Base-by-base conservation (phyloP, 2,797 vertebrate species). In the Hyperoplus lanceolatus region DNA sequence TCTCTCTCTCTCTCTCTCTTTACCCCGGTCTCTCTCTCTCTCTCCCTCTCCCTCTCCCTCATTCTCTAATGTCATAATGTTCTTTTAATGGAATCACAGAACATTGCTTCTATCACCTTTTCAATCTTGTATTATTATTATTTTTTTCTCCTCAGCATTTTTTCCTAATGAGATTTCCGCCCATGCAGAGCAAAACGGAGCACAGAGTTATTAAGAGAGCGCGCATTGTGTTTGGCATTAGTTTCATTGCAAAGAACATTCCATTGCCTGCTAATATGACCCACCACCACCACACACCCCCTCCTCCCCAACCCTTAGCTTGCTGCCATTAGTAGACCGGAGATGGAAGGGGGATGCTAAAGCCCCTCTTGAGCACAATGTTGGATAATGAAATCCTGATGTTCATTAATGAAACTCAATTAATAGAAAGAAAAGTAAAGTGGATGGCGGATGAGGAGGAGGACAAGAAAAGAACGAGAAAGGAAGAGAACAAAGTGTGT, bases 331-430 rank as follows among this genome's bases (percentile, higher is more conserved):
- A 92, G 84, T 66, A 83, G 73, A 80, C 67, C 61, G 70, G 81
- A 75, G 70, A 83, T 41, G 51, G 62, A 59, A 36, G 61, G 58
- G 74, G 57, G 57, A 39, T 42, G 72, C 77, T 79, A 49, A 58
- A 55, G 79, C 67, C 67, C 51, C 75, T 87, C 84, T 87, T 89
- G 75, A 90, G 91, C 89, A 83, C 89, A 72, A 91, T 84, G 81
- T 88, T 82, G 86, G 86, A 94, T 95, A 96, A 96, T 95, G 93
- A 95, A 95, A 95, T 92, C 89, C 91, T 92, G 90, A 92, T 94
- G 93, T 94, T 95, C 93, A 94, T 95, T 95, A 95, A 94, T 95
- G 92, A 93, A 94, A 93, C 93, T 93, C 93, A 93, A 95, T 94
- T 94, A 94, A 93, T 92, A 85, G 87, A 87, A 65, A 80, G 83